Conservation (phyloP, 2,888 invertebrate species). For the Megaustenia siamemsis region DNA sequence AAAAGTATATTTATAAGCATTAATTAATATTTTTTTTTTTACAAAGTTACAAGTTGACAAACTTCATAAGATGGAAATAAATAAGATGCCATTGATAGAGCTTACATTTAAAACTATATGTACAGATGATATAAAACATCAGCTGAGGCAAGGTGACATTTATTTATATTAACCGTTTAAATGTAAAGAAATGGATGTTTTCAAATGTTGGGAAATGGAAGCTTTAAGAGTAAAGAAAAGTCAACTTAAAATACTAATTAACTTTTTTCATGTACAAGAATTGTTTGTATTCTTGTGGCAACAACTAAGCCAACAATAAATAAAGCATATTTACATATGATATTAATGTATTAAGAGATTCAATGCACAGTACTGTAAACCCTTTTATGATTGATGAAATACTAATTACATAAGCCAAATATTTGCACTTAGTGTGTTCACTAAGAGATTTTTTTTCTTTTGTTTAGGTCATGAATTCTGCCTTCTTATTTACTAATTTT, state of each 20-base stretch:
- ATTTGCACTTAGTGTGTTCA: no score
- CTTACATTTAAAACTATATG: not conserved
- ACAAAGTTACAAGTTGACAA: no score
- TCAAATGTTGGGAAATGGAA: not conserved
- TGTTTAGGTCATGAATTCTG: no score
- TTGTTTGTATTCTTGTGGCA: not conserved
- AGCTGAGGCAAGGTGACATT: not conserved
- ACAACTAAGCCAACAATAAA: not conserved
- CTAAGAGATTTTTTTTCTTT: no score
- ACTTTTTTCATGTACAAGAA: not conserved
- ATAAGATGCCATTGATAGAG: not conserved
- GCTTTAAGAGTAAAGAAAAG: not conserved
- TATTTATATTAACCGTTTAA: not conserved
- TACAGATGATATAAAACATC: not conserved
- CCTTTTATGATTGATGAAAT: no score
- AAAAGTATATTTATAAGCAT: no score
- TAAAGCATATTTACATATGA: not conserved
- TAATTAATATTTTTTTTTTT: no score
- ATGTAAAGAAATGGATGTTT: not conserved
- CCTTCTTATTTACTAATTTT: no score
- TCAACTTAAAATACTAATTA: not conserved
- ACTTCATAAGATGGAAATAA: not conserved
- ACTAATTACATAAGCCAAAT: no score
- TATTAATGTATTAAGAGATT: no score
- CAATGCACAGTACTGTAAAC: no score